Evolutionary conservation across 2,888 invertebrate genomes (phyloP), one percentile per base, ranked within the genome.

Genomic region (Tachina grossa): DNA sequence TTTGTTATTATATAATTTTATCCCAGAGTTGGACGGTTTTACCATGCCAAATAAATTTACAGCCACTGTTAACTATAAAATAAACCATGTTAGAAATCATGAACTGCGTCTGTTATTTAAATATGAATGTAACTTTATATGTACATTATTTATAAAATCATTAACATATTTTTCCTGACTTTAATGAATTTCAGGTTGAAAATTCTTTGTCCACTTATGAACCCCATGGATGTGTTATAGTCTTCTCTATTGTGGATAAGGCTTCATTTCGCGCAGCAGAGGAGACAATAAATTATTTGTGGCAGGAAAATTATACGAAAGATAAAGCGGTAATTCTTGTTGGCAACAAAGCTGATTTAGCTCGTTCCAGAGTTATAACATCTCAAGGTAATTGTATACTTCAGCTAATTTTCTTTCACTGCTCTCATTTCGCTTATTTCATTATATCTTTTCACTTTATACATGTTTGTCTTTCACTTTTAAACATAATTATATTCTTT

Each of bases 281-380:
- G 85, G 97, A 98, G 91, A 95, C 97, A 79, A 94, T 98, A 78
- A 96, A 97, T 89, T 97, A 97, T 91, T 93, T 98, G 72, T 96
- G 97, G 93, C 94, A 96, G 86, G 96, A 97, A 90, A 96, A 96
- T 90, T 96, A 96, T 90, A 96, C 96, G 0, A 95, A 96, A 86
- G 96, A 97, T 74, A 95, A 97, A 90, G 96, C 97, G 8, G 96
- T 97, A 74, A 98, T 98, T 83, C 95, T 98, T 14, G 98, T 98
- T 2, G 98, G 97, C 59, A 98, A 98, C 91, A 98, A 98, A 91
- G 97, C 97, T 5, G 98, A 98, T 91, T 93, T 98, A 89, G 98
- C 97, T 0, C 94, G 98, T 88, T 96, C 97, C 5, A 94, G 98
- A 87, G 95, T 96, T 86, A 97, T 98, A 87, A 93, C 96, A 19